Evolutionary conservation across 2,113 vertebrate genomes (phyloP).

Genomic region (Aramus guarauna): DNA sequence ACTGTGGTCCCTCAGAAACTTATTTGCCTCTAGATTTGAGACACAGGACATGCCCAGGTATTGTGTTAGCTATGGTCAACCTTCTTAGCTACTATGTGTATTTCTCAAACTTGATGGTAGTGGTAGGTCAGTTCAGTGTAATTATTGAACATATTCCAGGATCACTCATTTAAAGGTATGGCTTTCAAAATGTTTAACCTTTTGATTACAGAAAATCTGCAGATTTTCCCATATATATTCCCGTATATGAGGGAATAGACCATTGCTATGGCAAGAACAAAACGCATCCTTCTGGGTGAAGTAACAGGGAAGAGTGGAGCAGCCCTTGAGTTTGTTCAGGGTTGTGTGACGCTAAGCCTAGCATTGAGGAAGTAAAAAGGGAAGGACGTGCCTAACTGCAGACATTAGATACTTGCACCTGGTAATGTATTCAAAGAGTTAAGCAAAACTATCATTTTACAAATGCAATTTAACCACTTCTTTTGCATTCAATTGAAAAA

Average conservation of each 20-base stretch:
- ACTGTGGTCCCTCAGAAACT: not conserved
- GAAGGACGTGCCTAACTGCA: not conserved
- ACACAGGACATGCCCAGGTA: not conserved
- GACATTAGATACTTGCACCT: not conserved
- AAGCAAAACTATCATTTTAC: not conserved
- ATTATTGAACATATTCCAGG: not conserved
- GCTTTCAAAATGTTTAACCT: not conserved
- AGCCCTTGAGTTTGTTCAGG: not conserved
- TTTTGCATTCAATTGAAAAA: not conserved
- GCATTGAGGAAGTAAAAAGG: not conserved
- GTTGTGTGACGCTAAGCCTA: not conserved
- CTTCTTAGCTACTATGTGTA: not conserved
- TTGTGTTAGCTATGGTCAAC: not conserved
- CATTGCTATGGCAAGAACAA: not conserved
- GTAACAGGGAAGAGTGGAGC: not conserved
- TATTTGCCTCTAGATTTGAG: not conserved
- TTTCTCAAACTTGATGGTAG: not conserved
- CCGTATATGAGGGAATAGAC: not conserved
- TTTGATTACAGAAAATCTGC: not conserved
- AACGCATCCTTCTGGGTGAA: not conserved
- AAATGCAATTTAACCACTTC: not conserved
- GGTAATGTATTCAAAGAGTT: not conserved
- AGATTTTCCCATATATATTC: too few relatives aligned
- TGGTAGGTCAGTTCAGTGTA: accelerated
- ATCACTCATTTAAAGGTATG: not conserved